Percentiles rank a stretch among this genome's conserved stretches.
phyloP scores from a whole-genome alignment of 2,888 invertebrate species.

The Tipula helvola region DNA sequence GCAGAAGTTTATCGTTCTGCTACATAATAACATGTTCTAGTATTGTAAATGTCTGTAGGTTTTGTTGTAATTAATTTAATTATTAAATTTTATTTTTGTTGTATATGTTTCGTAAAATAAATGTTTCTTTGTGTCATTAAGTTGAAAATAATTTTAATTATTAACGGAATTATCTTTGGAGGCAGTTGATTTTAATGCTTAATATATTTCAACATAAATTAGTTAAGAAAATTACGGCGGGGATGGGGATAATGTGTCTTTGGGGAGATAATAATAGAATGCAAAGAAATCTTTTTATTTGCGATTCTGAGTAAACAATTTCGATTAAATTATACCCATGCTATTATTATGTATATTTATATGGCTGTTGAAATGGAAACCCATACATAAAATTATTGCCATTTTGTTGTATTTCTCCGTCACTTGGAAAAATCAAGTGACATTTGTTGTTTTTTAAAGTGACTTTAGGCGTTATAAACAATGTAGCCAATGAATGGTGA shows the following conservation, averaged over 20 bases:
- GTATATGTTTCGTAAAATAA: background rate
- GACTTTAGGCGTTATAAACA: no score
- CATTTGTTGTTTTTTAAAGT: no score
- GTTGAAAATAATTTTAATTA: background rate
- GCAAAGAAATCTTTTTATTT: background rate
- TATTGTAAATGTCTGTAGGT: background rate
- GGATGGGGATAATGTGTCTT: background rate
- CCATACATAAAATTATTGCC: no score
- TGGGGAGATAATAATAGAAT: background rate
- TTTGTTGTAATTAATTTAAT: background rate
- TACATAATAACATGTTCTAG: background rate
- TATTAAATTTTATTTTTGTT: background rate
- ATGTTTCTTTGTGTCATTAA: background rate
- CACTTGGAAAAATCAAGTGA: no score
- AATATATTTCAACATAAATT: no score
- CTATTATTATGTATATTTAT: no score
- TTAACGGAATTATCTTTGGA: background rate
- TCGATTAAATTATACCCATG: no score
- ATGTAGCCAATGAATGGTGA: no score
- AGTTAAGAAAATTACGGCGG: no score
- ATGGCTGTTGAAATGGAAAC: no score
- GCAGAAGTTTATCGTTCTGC: background rate
- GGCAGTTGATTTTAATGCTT: background rate
- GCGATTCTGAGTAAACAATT: no score
- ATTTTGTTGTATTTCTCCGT: no score